A percentile compares a stretch with the other conserved stretches of the same genome.
These are phyloP conservation scores for Scortum barcoo DNA, from an alignment of 2,113 vertebrate species.

Conservation along the genomic window DNA sequence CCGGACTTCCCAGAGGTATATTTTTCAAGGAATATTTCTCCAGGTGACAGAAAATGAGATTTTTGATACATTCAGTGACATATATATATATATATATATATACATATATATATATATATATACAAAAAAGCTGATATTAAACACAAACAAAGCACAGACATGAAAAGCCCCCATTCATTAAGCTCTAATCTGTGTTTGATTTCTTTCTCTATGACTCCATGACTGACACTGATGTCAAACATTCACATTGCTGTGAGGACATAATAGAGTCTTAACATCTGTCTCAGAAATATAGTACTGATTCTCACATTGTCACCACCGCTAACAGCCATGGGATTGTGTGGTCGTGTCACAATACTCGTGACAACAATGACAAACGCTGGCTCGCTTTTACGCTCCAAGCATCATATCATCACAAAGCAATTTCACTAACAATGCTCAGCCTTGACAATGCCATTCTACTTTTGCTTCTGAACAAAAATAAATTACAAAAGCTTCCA, in stretches of 20 bases:
- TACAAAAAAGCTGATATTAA: conserved; percentile 18
- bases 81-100: not conserved
- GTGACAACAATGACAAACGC: conserved; percentile 67
- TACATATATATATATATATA: not conserved
- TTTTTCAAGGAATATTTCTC: conserved; percentile 8
- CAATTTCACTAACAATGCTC: conserved; percentile 57
- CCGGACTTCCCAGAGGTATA: not conserved
- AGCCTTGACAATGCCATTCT: conserved; percentile 44
- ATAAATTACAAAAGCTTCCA: conserved; percentile 37
- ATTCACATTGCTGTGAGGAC: conserved; percentile 38
- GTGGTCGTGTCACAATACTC: conserved; percentile 57
- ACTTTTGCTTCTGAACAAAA: conserved; percentile 38
- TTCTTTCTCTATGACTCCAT: conserved; percentile 40
- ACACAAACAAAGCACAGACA: conserved; percentile 2
- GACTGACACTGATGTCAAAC: conserved; percentile 38
- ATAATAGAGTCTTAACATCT: conserved; percentile 48
- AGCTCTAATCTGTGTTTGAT: conserved; percentile 28
- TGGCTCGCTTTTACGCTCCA: conserved; percentile 47
- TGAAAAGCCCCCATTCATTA: conserved; percentile 39
- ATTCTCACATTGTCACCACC: conserved; percentile 62
- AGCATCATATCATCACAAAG: conserved; percentile 59
- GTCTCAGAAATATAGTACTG: conserved; percentile 48
- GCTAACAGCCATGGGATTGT: conserved; percentile 60
- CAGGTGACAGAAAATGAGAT: not conserved
- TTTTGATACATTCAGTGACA: conserved; percentile 8